Conservation (phyloP, 1,140 invertebrate species). For the Papilio xuthus region DNA sequence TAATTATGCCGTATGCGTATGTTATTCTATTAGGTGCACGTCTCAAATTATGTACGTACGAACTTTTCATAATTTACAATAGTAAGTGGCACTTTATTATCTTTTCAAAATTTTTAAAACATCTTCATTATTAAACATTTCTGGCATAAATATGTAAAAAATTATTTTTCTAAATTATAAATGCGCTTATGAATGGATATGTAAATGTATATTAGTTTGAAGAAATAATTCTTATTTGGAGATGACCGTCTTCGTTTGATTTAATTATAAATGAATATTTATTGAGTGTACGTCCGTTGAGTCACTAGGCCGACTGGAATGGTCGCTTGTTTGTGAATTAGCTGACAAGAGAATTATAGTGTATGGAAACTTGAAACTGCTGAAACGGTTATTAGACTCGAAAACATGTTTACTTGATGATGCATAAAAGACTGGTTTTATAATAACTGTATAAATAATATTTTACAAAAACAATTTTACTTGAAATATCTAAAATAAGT, state of each 20-base stretch:
- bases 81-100: too few relatives aligned
- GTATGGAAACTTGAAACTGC: neutral
- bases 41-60: too few relatives aligned
- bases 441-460: neutral
- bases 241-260: slow-evolving; percentile 25
- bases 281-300: slow-evolving; percentile 56
- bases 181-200: neutral
- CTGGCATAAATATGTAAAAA: neutral
- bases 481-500: too few relatives aligned
- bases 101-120: too few relatives aligned
- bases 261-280: slow-evolving; percentile 56
- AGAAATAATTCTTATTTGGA: slow-evolving; percentile 32
- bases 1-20: too few relatives aligned
- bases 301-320: slow-evolving; percentile 40
- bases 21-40: too few relatives aligned
- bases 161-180: neutral
- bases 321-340: slow-evolving; percentile 28
- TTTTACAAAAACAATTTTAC: neutral
- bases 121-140: too few relatives aligned
- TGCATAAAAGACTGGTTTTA: neutral
- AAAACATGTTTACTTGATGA: slow-evolving; percentile 20
- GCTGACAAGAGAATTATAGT: slow-evolving; percentile 3
- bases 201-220: neutral
- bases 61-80: neutral
- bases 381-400: neutral